Percentiles rank a stretch among this genome's conserved stretches.
These are phyloP conservation scores for Steinernema carpocapsae DNA, from an alignment of 2,888 invertebrate species.

Conservation along the genomic window DNA sequence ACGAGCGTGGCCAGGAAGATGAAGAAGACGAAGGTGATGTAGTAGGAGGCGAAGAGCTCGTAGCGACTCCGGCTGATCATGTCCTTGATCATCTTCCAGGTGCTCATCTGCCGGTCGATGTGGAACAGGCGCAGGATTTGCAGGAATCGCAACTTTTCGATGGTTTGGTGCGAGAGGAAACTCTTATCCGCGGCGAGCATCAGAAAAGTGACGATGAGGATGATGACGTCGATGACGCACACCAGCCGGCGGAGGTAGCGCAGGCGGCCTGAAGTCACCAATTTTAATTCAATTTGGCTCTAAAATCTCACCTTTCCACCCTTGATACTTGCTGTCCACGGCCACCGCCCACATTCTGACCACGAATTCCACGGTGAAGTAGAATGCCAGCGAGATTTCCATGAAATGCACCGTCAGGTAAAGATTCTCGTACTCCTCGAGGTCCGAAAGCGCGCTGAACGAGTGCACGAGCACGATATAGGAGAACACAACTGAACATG, in stretches of 20 bases:
- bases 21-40: slow-evolving; percentile 56
- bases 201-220: slow-evolving; percentile 56
- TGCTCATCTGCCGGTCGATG: slow-evolving; percentile 59
- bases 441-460: slow-evolving; percentile 42
- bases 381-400: slow-evolving; percentile 56
- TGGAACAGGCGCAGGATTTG: slow-evolving; percentile 63
- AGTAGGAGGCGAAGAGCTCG: slow-evolving; percentile 57
- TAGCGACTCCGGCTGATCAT: slow-evolving; percentile 56
- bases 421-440: slow-evolving; percentile 32
- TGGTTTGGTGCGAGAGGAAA: slow-evolving; percentile 30
- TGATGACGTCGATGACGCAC: slow-evolving; percentile 56
- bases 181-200: slow-evolving; percentile 49
- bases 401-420: slow-evolving; percentile 44
- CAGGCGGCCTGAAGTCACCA: slow-evolving; percentile 46
- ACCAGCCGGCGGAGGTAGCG: slow-evolving; percentile 52
- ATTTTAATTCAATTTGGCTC: not conserved
- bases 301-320: slow-evolving; percentile 45
- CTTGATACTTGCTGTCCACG: slow-evolving; percentile 58
- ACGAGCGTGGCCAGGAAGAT: slow-evolving; percentile 51
- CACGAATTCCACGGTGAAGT: slow-evolving; percentile 57
- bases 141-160: slow-evolving; percentile 49
- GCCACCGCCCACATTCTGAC: slow-evolving; percentile 60
- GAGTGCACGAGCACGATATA: slow-evolving; percentile 47
- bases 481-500: slow-evolving; percentile 38
- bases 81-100: slow-evolving; percentile 56